Conservation (phyloP, 2,797 vertebrate species). For the Mergus octosetaceus region DNA sequence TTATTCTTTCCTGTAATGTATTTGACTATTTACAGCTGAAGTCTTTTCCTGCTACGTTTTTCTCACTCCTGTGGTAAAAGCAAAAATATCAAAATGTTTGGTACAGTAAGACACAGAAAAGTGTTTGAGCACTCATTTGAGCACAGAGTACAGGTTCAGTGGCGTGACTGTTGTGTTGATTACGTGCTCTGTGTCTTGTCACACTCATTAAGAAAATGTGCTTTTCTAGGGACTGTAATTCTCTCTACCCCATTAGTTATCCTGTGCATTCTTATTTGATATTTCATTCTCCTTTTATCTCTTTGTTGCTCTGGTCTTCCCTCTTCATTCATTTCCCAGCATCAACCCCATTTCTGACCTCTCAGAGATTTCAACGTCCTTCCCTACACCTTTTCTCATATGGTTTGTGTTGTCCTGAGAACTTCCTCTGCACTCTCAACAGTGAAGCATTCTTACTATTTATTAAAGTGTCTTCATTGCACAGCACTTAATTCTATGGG, state of each 20-base stretch:
- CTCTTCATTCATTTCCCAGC: background rate
- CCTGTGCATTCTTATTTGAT: background rate
- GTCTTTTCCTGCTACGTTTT: background rate
- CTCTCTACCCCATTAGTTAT: background rate
- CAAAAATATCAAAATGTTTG: background rate
- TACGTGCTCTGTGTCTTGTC: background rate
- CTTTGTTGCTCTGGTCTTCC: background rate
- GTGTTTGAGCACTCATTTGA: background rate
- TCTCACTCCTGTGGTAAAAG: background rate
- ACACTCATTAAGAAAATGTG: background rate
- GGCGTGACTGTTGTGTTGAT: background rate
- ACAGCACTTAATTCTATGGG: background rate
- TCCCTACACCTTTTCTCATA: background rate
- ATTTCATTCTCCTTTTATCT: background rate
- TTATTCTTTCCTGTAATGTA: background rate
- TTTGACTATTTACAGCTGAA: background rate
- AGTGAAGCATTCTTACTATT: background rate
- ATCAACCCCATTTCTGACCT: background rate
- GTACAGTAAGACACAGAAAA: background rate
- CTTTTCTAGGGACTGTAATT: background rate
- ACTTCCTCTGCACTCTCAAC: rapidly evolving
- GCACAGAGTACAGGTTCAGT: background rate
- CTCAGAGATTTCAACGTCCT: background rate
- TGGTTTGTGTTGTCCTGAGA: background rate
- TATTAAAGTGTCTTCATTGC: background rate